Base-by-base conservation (phyloP, 2,797 vertebrate species). In the Molossus alvarezi region DNA sequence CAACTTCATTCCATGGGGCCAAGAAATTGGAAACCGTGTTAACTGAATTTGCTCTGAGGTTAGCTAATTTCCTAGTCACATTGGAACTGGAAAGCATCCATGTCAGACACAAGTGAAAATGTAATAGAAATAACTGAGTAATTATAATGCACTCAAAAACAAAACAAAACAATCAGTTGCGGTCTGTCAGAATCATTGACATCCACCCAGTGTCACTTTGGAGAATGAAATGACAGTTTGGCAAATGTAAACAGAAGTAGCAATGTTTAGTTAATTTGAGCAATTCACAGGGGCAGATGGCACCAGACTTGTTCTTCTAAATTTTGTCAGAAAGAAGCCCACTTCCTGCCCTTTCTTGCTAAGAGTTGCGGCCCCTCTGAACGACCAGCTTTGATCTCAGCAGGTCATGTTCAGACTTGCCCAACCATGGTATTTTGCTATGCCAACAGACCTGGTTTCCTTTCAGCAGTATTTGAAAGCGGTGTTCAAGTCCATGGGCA, bases 371-470 rank as follows among this genome's bases (percentile, higher is more conserved):
- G 0, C 5, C 84, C 60, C 95, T 84, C 95, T 64, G 88, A 95
- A 76, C 83, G 75, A 6, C 51, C 37, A 91, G 82, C 62, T 97
- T 72, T 94, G 33, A 95, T 94, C 91, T 76, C 86, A 67, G 71
- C 33, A 57, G 81, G 65, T 51, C 97, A 33, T 94, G 97, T 96
- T 88, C 86, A 86, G 96, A 92, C 94, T 85, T 95, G 67, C 82
- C 76, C 89, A 92, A 3, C 45, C 95, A 2, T 64, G 86, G 93
- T 92, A 77, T 85, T 62, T 95, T 91, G 53, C 96, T 84, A 17
- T 92, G 17, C 91, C 0, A 33, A 80, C 57, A 88, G 83, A 91
- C 65, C 29, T 17, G 23, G 69, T 96, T 97, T 98, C 94, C 85
- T 97, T 95, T 94, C 62, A 55, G 92, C 87, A 64, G 0, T 27